Evolutionary conservation across 2,797 vertebrate species (phyloP).

Genomic region (Holocentrus rufus): DNA sequence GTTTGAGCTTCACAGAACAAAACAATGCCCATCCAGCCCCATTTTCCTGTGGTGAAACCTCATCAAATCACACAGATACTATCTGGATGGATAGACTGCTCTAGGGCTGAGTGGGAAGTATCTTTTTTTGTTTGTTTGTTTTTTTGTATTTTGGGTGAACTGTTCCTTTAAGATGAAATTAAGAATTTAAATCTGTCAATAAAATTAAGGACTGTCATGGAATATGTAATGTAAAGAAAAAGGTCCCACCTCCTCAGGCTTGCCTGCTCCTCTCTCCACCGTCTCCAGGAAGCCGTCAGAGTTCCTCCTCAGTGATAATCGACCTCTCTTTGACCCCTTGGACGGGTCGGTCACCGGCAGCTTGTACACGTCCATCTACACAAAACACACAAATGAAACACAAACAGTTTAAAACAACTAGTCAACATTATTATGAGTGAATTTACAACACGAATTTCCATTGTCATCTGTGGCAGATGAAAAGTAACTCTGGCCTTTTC

Average conservation of each 20-base stretch:
- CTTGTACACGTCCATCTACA: conserved; percentile 84
- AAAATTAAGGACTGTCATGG: no score
- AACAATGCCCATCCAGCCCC: no score
- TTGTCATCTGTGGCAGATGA: not conserved
- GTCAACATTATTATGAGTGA: not conserved
- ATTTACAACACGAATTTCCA: not conserved
- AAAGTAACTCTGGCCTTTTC: no score
- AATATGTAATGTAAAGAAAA: no score
- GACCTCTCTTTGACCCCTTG: conserved; percentile 82
- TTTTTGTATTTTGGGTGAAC: no score
- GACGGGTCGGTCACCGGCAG: conserved; percentile 83
- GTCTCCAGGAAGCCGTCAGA: conserved; percentile 81
- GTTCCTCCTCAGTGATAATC: conserved; percentile 81
- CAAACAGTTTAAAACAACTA: not conserved
- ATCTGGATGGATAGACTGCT: no score
- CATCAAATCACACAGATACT: no score
- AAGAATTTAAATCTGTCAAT: no score
- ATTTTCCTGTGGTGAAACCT: no score
- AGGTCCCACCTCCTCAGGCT: conserved; percentile 81
- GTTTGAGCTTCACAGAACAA: no score
- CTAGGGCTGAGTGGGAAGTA: no score
- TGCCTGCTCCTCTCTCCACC: conserved; percentile 79
- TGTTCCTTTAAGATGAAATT: not conserved
- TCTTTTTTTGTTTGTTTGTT: no score
- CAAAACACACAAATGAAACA: conserved; percentile 4